A percentile compares a stretch with the other conserved stretches of the same genome.
These are phyloP conservation scores for Pomatostomus ruficeps DNA, from an alignment of 2,113 vertebrate genomes.

Conservation along the genomic window DNA sequence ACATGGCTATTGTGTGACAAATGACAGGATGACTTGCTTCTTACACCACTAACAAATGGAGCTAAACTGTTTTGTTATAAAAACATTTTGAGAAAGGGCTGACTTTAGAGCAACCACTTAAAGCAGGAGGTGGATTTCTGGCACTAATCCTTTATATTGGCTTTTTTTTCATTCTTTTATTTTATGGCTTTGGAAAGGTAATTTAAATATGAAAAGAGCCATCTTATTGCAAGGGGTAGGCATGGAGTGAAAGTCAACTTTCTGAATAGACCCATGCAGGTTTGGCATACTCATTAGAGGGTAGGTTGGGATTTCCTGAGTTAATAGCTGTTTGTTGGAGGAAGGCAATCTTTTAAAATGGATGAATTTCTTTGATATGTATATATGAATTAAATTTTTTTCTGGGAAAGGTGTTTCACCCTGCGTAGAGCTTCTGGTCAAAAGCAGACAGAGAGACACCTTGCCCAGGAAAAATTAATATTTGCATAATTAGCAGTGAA, in stretches of 20 bases:
- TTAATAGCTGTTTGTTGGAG: neutral
- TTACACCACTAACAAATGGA: neutral
- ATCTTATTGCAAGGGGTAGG: neutral
- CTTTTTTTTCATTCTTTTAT: neutral
- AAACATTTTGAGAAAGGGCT: neutral
- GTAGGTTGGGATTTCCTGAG: neutral
- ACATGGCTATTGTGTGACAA: neutral
- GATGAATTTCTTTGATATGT: neutral
- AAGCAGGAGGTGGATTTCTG: neutral
- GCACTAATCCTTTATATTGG: neutral
- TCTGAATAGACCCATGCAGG: neutral
- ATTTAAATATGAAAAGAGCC: constrained; percentile 5
- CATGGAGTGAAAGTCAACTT: neutral
- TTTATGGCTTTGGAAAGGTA: neutral
- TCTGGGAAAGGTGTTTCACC: neutral
- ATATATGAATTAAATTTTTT: neutral
- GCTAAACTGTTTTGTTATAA: neutral
- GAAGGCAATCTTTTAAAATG: neutral
- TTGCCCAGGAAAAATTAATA: neutral
- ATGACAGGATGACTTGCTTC: neutral
- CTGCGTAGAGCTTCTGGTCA: neutral
- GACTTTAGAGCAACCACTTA: neutral
- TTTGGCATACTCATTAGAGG: neutral
- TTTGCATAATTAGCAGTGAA: neutral
- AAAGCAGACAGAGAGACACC: neutral